These are phyloP conservation scores for Saccopteryx leptura DNA, from an alignment of 2,113 vertebrate species.

Conservation along the genomic window DNA sequence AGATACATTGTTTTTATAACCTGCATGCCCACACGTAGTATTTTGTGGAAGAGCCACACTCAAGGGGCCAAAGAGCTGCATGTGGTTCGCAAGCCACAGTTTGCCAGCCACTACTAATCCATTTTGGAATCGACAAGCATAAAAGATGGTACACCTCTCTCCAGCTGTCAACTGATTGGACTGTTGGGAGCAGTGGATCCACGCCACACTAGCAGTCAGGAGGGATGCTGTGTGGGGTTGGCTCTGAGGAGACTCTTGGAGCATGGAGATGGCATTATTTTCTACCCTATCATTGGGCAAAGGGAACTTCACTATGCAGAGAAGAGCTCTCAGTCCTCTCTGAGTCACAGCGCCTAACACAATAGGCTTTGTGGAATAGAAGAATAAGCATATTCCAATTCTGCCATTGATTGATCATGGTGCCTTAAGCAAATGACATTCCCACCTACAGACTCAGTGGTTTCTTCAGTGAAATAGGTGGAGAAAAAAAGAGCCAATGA, in stretches of 20 bases:
- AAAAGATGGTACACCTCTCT: neutral
- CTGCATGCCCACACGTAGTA: no score
- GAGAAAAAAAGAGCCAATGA: neutral
- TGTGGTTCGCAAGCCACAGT: no score
- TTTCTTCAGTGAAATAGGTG: neutral
- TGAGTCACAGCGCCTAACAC: neutral
- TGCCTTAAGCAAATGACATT: neutral
- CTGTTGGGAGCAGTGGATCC: neutral
- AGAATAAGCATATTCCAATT: neutral
- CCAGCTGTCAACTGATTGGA: neutral
- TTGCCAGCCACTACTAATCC: neutral
- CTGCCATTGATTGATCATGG: neutral
- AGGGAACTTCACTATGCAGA: neutral
- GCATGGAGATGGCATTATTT: neutral
- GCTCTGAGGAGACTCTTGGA: neutral
- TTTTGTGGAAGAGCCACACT: no score
- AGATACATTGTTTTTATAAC: no score
- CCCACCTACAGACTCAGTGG: neutral
- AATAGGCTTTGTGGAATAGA: neutral
- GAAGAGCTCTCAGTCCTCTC: neutral
- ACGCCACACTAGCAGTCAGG: neutral
- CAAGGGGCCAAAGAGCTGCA: no score
- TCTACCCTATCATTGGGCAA: neutral
- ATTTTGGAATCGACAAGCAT: constrained; percentile 10
- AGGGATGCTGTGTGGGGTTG: neutral